Percentiles rank a stretch among this genome's conserved stretches.
Conservation (phyloP, 2,888 invertebrate species). For the Amphimallon solstitiale region DNA sequence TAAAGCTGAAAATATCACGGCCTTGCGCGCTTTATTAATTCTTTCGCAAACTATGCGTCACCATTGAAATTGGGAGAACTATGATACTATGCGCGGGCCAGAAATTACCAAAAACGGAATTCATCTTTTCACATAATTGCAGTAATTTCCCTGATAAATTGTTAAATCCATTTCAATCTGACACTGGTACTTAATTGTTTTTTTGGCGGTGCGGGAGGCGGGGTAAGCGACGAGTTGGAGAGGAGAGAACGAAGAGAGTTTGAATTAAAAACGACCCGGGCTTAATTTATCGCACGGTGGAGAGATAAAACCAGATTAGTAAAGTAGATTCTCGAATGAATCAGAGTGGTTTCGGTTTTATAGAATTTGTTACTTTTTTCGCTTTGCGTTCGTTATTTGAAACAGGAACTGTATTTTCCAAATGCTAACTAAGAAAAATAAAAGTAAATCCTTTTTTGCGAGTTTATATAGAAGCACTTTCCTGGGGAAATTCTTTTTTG, state of each 20-base stretch:
- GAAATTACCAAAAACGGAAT: slow-evolving; percentile 10
- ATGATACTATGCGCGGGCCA: too few relatives aligned
- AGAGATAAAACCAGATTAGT: slow-evolving; percentile 16
- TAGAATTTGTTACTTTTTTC: slow-evolving; percentile 5
- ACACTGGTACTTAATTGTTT: slow-evolving; percentile 13
- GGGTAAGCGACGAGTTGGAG: background rate
- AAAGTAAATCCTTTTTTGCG: too few relatives aligned
- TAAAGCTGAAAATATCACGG: background rate
- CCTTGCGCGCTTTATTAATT: background rate
- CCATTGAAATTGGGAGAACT: background rate
- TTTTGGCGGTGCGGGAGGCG: background rate
- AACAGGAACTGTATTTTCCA: slow-evolving; percentile 2
- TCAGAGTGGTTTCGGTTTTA: background rate
- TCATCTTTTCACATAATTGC: slow-evolving; percentile 1
- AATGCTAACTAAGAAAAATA: too few relatives aligned
- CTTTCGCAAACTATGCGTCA: background rate
- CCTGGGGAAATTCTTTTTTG: too few relatives aligned
- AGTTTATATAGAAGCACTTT: too few relatives aligned
- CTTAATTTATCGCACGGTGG: slow-evolving; percentile 1
- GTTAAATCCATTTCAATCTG: slow-evolving; percentile 22
- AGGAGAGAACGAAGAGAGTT: background rate
- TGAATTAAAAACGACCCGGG: background rate
- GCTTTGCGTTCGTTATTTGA: slow-evolving; percentile 3
- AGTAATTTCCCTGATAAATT: slow-evolving; percentile 24
- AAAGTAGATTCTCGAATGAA: background rate